Base-by-base conservation (phyloP, 2,113 vertebrate species). In the Elgaria multicarinata region DNA sequence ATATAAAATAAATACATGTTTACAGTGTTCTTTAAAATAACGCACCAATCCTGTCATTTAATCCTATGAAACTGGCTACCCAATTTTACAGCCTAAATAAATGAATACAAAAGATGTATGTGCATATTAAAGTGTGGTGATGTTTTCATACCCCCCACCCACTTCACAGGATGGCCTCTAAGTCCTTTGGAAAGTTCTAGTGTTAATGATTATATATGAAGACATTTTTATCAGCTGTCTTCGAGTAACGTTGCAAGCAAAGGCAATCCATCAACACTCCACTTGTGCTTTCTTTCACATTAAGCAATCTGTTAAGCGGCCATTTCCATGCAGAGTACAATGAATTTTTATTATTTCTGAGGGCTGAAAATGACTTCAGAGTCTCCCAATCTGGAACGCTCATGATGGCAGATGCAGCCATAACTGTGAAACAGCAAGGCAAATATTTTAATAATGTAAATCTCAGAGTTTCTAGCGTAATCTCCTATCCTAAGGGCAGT, bases 291-390 rank as follows among this genome's bases (percentile, higher is more conserved):
- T 93, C 92, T 93, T 92, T 95, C 81, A 94, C 92, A 94, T 93
- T 94, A 92, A 93, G 91, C 62, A 94, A 87, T 93, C 86, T 95
- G 90, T 93, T 94, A 91, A 88, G 90, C 90, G 93, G 77, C 93
- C 62, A 91, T 96, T 96, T 94, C 74, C 53, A 90, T 85, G 55
- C 58, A 90, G n/a, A 93, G 88, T 58, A 93, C 90, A 79, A 94
- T 94, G 93, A 92, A 87, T 64, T 81, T 62, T 90, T 92, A 95
- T 92, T 90, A 86, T 95, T 96, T 96, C 87, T 86, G 9, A 84
- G 72, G 83, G 85, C 90, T 36, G 39, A 67, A 95, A 95, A 95
- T 92, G 71, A 86, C 81, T 96, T 90, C 87, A 91, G 77, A 92
- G 39, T 87, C 14, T 81, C 64, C 39, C 1, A 77, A 7, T 92